phyloP scores from a whole-genome alignment of 2,797 vertebrate genomes.

The Rhynchotus rufescens region DNA sequence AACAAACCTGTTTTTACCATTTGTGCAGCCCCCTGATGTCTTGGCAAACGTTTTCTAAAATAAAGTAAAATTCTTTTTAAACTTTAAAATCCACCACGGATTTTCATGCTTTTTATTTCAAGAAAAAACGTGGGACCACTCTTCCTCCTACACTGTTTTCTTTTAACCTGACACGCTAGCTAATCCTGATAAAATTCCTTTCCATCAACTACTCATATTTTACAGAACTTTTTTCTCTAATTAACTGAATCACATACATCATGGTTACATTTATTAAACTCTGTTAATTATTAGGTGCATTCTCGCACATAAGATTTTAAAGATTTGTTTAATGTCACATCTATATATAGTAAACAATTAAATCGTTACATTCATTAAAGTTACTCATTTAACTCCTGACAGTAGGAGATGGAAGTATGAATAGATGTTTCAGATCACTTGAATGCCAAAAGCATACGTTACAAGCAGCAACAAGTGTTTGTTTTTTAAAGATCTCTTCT shows the following conservation, averaged over 20 bases:
- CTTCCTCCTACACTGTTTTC: slow-evolving; percentile 38
- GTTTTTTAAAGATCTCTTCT: not conserved
- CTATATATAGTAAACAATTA: slow-evolving; percentile 26
- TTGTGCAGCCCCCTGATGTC: not conserved
- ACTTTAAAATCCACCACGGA: not conserved
- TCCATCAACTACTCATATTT: slow-evolving; percentile 6
- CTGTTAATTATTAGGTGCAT: slow-evolving; percentile 49
- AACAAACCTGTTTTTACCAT: not conserved
- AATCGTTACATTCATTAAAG: slow-evolving; percentile 40
- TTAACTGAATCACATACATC: slow-evolving; percentile 39
- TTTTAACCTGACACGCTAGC: slow-evolving; percentile 27
- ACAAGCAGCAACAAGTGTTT: not conserved
- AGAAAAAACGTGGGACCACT: not conserved
- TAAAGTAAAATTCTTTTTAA: not conserved
- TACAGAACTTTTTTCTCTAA: slow-evolving; percentile 40
- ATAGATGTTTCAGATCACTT: slow-evolving; percentile 1
- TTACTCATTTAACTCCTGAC: slow-evolving; percentile 44
- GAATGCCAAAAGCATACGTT: not conserved
- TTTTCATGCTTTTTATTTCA: not conserved
- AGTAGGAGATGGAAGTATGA: slow-evolving; percentile 34
- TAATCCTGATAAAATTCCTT: slow-evolving; percentile 46
- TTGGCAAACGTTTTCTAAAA: not conserved
- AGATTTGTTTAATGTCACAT: slow-evolving; percentile 46
- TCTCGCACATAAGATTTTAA: slow-evolving; percentile 20
- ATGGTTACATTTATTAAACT: slow-evolving; percentile 55